Base-by-base conservation (phyloP, 2,797 vertebrate species). In the Coilia nasus region DNA sequence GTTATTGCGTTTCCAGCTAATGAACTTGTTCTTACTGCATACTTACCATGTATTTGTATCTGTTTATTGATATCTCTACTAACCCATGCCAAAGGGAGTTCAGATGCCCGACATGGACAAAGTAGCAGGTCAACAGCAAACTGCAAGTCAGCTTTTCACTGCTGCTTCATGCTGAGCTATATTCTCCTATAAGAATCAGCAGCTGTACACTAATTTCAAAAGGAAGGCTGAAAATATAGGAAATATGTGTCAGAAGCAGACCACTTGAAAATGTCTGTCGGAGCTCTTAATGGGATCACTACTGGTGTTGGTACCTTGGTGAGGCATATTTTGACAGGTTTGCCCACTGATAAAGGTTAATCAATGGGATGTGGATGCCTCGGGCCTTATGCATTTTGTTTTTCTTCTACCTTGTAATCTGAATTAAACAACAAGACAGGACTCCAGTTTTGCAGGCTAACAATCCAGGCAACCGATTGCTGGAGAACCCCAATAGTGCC, bases 401-500 rank as follows among this genome's bases (percentile, higher is more conserved):
- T 35, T 3, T 31, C 4, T 71, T 6, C 64, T 28, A 3, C 12
- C 23, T 31, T 71, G 64, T 14, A 25, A 64, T 71, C 28, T 5
- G 12, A 11, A 71, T 31, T 71, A 0, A 31, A 67, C 11, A 15
- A 35, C 64, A 71, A 15, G 25, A 71, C 64, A 17, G 25, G 64
- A 5, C 11, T 14, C 28, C 14, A 44, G 41, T 78, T 2, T 44
- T 78, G 25, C 6, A 41, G 71, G 35, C 19, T 21, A 9, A 44
- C 2, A 41, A 41, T 35, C 35, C 5, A 44, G 12, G 64, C 25
- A 31, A 88, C 88, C 59, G 86, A 88, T 91, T 91, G 92, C 90
- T 31, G 25, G 12, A 35, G 64, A 71, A 17, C 28, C 28, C 64
- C 5, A 31, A 71, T 28, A 71, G 28, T 31, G 64, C 5, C 14